Percentiles rank a stretch among this genome's conserved stretches.
Conservation (phyloP, 2,888 invertebrate genomes). For the Drosophila falleni region DNA sequence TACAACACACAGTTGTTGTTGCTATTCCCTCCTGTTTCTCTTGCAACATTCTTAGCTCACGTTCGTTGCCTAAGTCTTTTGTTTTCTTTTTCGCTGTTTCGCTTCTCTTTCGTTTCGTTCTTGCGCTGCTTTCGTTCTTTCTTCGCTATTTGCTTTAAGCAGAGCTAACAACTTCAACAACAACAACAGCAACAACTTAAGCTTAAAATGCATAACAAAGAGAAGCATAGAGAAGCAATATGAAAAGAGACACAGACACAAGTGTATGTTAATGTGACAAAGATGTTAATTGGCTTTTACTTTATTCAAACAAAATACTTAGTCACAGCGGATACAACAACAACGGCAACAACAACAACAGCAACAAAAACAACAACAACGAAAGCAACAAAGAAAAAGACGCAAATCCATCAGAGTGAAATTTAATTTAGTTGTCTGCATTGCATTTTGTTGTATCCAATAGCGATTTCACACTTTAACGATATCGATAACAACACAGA, state of each 20-base stretch:
- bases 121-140: slow-evolving; percentile 29
- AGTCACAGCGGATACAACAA: slow-evolving; percentile 53
- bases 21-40: not conserved
- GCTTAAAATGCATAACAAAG: slow-evolving; percentile 67
- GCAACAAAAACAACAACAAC: slow-evolving; percentile 20
- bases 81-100: slow-evolving; percentile 32
- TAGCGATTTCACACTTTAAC: slow-evolving; percentile 12
- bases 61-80: slow-evolving; percentile 78
- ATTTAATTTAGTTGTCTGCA: slow-evolving; percentile 67
- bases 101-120: slow-evolving; percentile 34
- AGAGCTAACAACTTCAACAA: not conserved
- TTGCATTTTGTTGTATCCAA: slow-evolving; percentile 19
- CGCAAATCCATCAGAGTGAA: slow-evolving; percentile 67
- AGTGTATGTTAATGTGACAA: slow-evolving; percentile 73
- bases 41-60: slow-evolving; percentile 59
- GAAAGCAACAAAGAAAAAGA: slow-evolving; percentile 12
- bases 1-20: slow-evolving; percentile 39
- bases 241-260: not conserved
- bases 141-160: slow-evolving; percentile 23
- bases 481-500: slow-evolving; percentile 3
- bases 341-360: slow-evolving; percentile 17
- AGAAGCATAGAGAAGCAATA: slow-evolving; percentile 18
- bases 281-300: slow-evolving; percentile 81
- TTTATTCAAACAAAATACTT: slow-evolving; percentile 73
- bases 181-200: slow-evolving; percentile 25